Percentiles rank a stretch among this genome's conserved stretches.
phyloP scores from a whole-genome alignment of 1,140 invertebrate species.

The Limonius californicus region DNA sequence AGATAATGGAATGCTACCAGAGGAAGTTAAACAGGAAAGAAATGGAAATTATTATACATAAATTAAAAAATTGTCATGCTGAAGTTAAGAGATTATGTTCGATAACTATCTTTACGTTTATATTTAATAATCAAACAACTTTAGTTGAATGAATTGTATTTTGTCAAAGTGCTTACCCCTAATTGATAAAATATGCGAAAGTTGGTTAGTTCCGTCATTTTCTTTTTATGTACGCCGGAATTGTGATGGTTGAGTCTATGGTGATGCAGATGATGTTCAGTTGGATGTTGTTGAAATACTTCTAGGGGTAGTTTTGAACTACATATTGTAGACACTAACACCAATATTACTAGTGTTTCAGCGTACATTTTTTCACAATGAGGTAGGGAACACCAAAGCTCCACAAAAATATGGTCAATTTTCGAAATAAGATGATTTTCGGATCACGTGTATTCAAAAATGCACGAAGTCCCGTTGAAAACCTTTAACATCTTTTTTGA shows the following conservation, averaged over 20 bases:
- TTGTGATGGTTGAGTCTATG: constrained; percentile 30
- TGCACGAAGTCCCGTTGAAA: constrained; percentile 12
- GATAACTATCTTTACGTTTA: too few species aligned
- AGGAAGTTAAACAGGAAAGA: too few species aligned
- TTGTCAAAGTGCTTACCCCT: constrained; percentile 41
- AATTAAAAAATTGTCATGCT: too few species aligned
- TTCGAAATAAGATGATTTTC: too few species aligned
- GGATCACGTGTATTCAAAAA: constrained; percentile 8
- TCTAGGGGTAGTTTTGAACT: constrained; percentile 39
- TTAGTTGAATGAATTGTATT: too few species aligned
- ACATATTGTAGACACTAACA: constrained; percentile 30
- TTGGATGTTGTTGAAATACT: constrained; percentile 39
- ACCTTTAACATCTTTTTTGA: too few species aligned
- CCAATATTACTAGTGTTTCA: constrained; percentile 32
- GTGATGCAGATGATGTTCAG: constrained; percentile 34
- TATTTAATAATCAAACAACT: too few species aligned
- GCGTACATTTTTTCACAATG: constrained; percentile 31
- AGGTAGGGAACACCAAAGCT: too few species aligned
- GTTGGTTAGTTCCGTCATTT: constrained; percentile 26
- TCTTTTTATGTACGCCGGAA: constrained; percentile 30
- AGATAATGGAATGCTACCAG: too few species aligned
- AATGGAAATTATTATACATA: too few species aligned
- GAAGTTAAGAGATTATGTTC: too few species aligned
- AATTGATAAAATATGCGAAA: constrained; percentile 42
- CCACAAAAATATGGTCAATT: too few species aligned